These are phyloP conservation scores for Phthorimaea operculella DNA, from an alignment of 1,140 invertebrate species.

Conservation along the genomic window DNA sequence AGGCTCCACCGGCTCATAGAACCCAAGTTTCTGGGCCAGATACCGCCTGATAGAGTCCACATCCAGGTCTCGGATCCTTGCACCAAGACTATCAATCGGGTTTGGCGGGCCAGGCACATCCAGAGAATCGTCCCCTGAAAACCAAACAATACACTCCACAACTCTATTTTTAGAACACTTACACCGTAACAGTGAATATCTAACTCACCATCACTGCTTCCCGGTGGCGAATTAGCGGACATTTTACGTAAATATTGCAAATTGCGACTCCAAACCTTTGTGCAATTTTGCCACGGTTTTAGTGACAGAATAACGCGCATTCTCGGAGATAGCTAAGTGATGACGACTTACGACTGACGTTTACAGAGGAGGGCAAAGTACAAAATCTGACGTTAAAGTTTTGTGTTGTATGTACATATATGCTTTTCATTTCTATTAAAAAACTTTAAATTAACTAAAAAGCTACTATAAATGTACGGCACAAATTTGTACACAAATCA, in stretches of 20 bases:
- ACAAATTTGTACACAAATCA: too few relatives aligned
- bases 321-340: constrained; percentile 27
- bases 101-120: constrained; percentile 45
- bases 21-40: constrained; percentile 60
- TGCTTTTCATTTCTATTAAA: too few relatives aligned
- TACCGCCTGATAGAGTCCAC: constrained; percentile 58
- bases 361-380: not conserved
- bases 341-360: not conserved
- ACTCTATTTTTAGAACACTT: not conserved
- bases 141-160: constrained; percentile 1
- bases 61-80: constrained; percentile 51
- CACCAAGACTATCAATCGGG: constrained; percentile 36
- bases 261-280: constrained; percentile 53
- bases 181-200: not conserved
- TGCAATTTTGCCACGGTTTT: constrained; percentile 41
- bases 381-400: not conserved
- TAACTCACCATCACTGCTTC: constrained; percentile 52
- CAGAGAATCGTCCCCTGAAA: constrained; percentile 32
- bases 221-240: constrained; percentile 57
- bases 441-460: too few relatives aligned
- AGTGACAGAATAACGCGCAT: constrained; percentile 58
- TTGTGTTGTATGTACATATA: too few relatives aligned
- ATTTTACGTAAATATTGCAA: constrained; percentile 47
- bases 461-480: too few relatives aligned
- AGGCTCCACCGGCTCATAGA: constrained; percentile 43